Base-by-base conservation (phyloP, 1,140 invertebrate genomes). In the Apis cerana region DNA sequence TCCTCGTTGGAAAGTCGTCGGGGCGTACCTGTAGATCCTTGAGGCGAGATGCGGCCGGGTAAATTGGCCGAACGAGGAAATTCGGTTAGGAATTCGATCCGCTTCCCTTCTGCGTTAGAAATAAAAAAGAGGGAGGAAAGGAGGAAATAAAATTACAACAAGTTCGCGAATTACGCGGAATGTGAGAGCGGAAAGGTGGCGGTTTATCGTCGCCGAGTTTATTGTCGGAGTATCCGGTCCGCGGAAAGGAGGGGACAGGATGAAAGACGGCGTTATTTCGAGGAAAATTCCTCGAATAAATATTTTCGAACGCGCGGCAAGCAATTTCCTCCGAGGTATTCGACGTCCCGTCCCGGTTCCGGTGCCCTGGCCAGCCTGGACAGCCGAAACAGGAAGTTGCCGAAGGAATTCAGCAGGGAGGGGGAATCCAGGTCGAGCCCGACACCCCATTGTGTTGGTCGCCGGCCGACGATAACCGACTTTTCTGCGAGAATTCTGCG, bases 211-310 rank as follows among this genome's bases (percentile, higher is more conserved):
- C 52, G 27, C 33, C n/a, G 68, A 78, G 79, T 86, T 86, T 85
- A 85, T 86, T 54, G 75, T 56, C 64, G 62, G 50, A 62, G 52
- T 82, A 54, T 52, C 48, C 48, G 67, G 13, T 27, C 1, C 48
- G 8, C 23, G 61, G 59, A 79, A 21, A 21, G 64, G 67, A 74
- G 58, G 67, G 11, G 27, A 54, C 62, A 23, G 61, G 61, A 67
- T 78, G 21, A 80, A 87, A 81, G 76, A 82, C 67, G 64, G 65
- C 64, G 85, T 88, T 87, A 82, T 88, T 82, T 76, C 74, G 61
- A 64, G 13, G 87, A 74, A 88, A 91, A 91, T 91, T 91, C 90
- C 75, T 82, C 82, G 83, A 86, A 91, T 91, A 91, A 91, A 92
- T 89, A 92, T 91, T 91, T 89, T 85, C 74, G 86, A 88, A 33